Base-by-base conservation (phyloP, 2,888 invertebrate genomes). In the Sarcophaga rosellei region DNA sequence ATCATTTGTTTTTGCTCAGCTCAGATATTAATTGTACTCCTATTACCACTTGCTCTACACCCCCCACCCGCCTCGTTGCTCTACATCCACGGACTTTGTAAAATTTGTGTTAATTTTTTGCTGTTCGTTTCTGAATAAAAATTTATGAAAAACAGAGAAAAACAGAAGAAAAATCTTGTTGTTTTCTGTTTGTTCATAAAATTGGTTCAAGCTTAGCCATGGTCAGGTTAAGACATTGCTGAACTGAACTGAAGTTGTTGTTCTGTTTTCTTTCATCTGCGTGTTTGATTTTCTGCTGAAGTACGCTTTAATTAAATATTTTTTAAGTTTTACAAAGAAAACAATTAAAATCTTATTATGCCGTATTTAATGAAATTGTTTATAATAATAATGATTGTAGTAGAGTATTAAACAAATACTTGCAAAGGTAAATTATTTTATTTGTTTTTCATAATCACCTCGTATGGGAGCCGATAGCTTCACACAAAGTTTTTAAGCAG, bases 1-100 rank as follows among this genome's bases (percentile, higher is more conserved):
- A 78, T 78, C 17, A 78, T 70, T 70, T 62, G 45, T 59, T 62
- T 62, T 68, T 6, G 35, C 35, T 35, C 35, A 35, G 68, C 17
- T 53, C 23, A 23, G 25, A 21, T 44, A 47, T 53, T 53, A 35
- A 35, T 8, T 35, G 35, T 35, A 35, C 35, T 35, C 1, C 6
- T 35, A 6, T 6, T 6, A 35, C 35, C 15, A 25, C 57, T 5
- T 69, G 53, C 12, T 53, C n/a, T 23, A 4, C 23, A 10, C 15
- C 6, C 21, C 68, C 68, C 12, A 35, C 35, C 72, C 10, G 45
- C 61, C 17, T 8, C 35, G 6, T 61, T 61, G 11, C 6, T 15
- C 5, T 47, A 68, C 44, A 35, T 61, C 15, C 1, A 10, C 21
- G 21, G 61, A 61, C 61, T 61, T 73, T 73, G 44, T 44, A 61